Evolutionary conservation across 2,888 invertebrate species (phyloP), one percentile per base, ranked within the genome.

Genomic region (Patella pellucida): DNA sequence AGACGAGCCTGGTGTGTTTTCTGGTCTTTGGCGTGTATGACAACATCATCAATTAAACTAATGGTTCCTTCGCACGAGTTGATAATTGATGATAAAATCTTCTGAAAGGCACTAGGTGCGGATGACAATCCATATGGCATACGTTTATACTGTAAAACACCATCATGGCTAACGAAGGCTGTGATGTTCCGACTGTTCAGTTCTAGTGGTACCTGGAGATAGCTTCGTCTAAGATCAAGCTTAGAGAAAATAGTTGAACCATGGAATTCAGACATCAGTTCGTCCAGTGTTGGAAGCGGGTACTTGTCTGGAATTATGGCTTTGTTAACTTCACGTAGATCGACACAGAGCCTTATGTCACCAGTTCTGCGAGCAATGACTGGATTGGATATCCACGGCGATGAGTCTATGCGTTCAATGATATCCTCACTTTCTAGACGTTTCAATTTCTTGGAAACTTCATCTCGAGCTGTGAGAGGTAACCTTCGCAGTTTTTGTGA

Each of bases 321-420:
- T 70, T 70, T 70, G 50, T 70, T 70, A 19, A 50, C 70, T n/a
- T 50, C 50, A 52, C 16, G 12, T 27, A 71, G 52, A 52, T 71
- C 71, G 3, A 71, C 52, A 52, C 71, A 71, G 14, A 71, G 52
- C 15, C 71, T 5, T n/a, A 71, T 71, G 16, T 71, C 71, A n/a
- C 52, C 71, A n/a, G 71, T 52, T 11, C 71, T 51, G 14, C 71
- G 9, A n/a, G 71, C 71, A 52, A 69, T n/a, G 14, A 69, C 69
- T 41, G 4, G 14, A 70, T 70, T 70, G 15, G 51, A 70, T 9
- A 70, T 23, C 71, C 71, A 71, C 4, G 71, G 27, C 31, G 71
- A 71, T 19, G 54, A 54, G 27, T 71, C 71, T 54, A 71, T 52
- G 15, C 52, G 19, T 56, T 52, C 71, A 31, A 71, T 71, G 52